phyloP scores from a whole-genome alignment of 2,113 vertebrate species.

The Entelurus aequoreus region DNA sequence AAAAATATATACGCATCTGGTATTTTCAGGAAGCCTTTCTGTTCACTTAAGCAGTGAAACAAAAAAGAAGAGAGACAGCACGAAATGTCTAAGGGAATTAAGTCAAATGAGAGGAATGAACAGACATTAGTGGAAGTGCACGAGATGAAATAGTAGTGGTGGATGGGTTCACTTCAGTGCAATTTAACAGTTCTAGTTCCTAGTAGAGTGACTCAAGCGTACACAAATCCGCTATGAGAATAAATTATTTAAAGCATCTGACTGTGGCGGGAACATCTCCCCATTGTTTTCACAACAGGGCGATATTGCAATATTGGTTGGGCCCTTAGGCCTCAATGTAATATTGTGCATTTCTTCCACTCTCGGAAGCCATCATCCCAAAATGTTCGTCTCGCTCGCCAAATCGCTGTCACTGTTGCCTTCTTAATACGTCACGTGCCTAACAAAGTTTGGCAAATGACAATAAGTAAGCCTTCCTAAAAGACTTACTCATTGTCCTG shows the following conservation, averaged over 20 bases:
- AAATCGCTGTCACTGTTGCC: slow-evolving; percentile 35
- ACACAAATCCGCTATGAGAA: not conserved
- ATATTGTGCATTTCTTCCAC: not conserved
- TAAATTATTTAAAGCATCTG: not conserved
- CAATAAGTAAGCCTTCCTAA: slow-evolving; percentile 45
- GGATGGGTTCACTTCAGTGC: not conserved
- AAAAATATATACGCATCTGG: not conserved
- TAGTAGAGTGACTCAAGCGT: not conserved
- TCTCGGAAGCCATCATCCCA: slow-evolving; percentile 5
- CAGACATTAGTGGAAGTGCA: not conserved
- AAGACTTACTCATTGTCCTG: slow-evolving; percentile 50
- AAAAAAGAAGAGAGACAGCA: not conserved
- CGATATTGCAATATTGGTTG: not conserved
- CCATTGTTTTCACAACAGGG: not conserved
- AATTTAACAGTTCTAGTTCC: not conserved
- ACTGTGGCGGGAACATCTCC: not conserved
- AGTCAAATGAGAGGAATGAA: not conserved
- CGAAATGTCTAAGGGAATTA: not conserved
- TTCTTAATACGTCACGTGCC: slow-evolving; percentile 31
- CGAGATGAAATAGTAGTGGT: not conserved
- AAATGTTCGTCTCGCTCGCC: slow-evolving; percentile 14
- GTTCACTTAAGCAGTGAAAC: not conserved
- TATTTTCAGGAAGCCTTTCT: not conserved
- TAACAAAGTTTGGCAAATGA: slow-evolving; percentile 39
- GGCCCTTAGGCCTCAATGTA: not conserved